Conservation (phyloP, 1,140 invertebrate species). For the Ylistrum balloti region DNA sequence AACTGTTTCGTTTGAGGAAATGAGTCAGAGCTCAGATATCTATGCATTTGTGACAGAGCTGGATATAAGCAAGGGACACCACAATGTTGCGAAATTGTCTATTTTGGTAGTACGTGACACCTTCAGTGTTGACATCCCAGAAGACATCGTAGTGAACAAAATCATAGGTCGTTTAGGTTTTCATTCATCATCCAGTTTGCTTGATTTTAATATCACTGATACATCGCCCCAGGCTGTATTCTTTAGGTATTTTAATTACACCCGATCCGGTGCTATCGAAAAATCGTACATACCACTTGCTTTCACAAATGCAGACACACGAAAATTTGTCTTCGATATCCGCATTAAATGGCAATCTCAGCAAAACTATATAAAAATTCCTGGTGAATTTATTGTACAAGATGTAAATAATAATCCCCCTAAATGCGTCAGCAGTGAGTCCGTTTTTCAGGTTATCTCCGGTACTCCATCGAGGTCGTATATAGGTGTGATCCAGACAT, state of each 20-base stretch:
- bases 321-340: background rate
- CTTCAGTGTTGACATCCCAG: background rate
- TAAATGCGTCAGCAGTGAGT: background rate
- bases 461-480: background rate
- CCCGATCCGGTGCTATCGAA: background rate
- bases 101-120: background rate
- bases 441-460: background rate
- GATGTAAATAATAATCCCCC: background rate
- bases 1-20: background rate
- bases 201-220: background rate
- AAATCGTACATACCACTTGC: background rate
- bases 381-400: background rate
- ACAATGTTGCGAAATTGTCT: background rate
- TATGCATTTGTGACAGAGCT: background rate
- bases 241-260: background rate
- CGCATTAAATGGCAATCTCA: background rate
- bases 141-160: background rate
- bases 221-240: background rate
- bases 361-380: background rate
- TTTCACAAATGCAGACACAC: background rate
- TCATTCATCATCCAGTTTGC: background rate
- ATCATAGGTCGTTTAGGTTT: background rate
- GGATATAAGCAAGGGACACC: background rate
- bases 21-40: background rate
- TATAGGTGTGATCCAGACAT: background rate